Evolutionary conservation across 1,140 invertebrate genomes (phyloP), one percentile per base, ranked within the genome.

Genomic region (Heliconius nattereri): DNA sequence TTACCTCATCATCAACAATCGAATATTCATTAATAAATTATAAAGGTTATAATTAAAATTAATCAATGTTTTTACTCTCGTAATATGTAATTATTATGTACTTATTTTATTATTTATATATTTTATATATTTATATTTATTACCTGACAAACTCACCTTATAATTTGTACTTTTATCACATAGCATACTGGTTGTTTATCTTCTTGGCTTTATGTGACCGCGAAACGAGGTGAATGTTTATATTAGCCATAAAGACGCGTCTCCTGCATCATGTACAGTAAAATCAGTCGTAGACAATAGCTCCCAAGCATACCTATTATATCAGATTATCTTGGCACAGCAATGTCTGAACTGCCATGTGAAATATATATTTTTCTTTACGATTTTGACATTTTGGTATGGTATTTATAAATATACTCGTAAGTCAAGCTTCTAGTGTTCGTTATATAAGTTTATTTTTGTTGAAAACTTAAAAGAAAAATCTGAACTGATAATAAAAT

Each of bases 1-100:
- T 80, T 80, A 80, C 73, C 75, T 35, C 76, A 71, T 60, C 76
- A 71, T 45, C n/a, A 66, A 19, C 45, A 70, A 73, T 73, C 76
- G 73, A 71, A 73, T 80, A 66, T 76, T 35, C 40, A 76, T 76
- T 76, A 76, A 26, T 66, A 29, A 66, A 66, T 66, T 26, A 16
- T 66, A 26, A 26, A 26, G 7, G 23, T 26, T 60, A 60, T 60
- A 57, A 16, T 13, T 13, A 45, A 11, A 13, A 2, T 40, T 11
- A 13, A 40, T 40, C 13, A 6, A 45, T 45, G 11, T 45, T 45
- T 52, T 52, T 16, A 52, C 49, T 52, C 19, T 20, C 49, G 7
- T 52, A 7, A 20, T 20, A 20, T 20, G 1, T 52, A 2, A 20
- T 52, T 20, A 16, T 60, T 60, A 26, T 26, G 32, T 32, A 32